These are phyloP conservation scores for Leptinotarsa lineolata DNA, from an alignment of 1,140 invertebrate species.

Conservation along the genomic window DNA sequence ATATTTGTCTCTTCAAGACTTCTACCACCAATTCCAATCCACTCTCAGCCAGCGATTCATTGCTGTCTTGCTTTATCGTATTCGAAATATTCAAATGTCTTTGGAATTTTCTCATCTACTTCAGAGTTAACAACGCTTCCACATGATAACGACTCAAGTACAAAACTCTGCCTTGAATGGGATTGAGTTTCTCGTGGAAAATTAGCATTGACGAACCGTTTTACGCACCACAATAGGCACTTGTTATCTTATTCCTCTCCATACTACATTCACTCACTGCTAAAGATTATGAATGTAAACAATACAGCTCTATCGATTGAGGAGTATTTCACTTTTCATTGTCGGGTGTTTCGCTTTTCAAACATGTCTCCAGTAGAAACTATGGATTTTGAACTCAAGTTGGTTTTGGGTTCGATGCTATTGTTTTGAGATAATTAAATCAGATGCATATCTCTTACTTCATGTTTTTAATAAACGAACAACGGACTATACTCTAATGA, in stretches of 20 bases:
- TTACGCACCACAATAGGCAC: conserved; percentile 14
- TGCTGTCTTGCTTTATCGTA: conserved; percentile 1
- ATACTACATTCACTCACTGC: conserved; percentile 7
- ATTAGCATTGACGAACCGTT: conserved; percentile 9
- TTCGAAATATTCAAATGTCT: background rate
- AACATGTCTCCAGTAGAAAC: background rate
- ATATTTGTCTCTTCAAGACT: background rate
- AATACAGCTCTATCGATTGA: conserved; percentile 32
- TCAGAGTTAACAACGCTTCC: background rate
- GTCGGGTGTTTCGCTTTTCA: conserved; percentile 26
- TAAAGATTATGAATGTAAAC: conserved; percentile 27
- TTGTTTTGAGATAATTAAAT: background rate
- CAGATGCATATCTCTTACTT: no score
- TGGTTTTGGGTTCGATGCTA: background rate
- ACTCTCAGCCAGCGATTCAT: background rate
- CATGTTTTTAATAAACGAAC: no score
- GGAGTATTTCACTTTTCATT: conserved; percentile 33
- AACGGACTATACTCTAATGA: no score
- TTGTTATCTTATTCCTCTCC: background rate
- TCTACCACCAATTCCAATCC: background rate
- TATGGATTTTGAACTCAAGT: no score
- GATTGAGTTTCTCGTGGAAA: conserved; percentile 1
- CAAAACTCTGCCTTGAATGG: background rate
- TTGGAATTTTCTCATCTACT: background rate
- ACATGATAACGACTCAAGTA: background rate